A percentile compares a stretch with the other conserved stretches of the same genome.
Evolutionary conservation across 1,140 invertebrate genomes (phyloP).

Genomic region (Bicyclus anynana): DNA sequence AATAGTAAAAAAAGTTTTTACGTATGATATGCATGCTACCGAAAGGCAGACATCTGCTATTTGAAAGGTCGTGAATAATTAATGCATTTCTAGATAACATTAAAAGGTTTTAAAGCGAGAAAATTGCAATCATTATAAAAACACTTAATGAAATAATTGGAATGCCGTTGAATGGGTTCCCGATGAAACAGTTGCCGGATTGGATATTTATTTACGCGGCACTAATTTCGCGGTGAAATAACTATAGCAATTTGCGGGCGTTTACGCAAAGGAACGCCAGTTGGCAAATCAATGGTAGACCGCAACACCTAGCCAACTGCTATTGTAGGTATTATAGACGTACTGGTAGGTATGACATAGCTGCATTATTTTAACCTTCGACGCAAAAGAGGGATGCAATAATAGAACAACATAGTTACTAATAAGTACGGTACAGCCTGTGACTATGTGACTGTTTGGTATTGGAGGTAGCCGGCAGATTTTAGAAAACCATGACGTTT

Average conservation of each 20-base stretch:
- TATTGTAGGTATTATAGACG: not conserved
- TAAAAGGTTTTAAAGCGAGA: not conserved
- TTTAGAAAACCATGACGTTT: too few species aligned
- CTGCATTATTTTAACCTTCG: too few species aligned
- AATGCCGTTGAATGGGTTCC: not conserved
- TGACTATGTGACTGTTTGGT: too few species aligned
- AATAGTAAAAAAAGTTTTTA: too few species aligned
- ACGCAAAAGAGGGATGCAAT: too few species aligned
- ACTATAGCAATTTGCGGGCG: constrained; percentile 12
- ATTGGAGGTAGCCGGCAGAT: too few species aligned
- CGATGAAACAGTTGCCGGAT: not conserved
- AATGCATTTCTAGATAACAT: not conserved
- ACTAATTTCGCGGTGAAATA: constrained; percentile 19
- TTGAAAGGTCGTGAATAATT: not conserved
- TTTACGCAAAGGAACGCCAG: constrained; percentile 20
- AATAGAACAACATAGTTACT: too few species aligned
- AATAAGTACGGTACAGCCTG: too few species aligned
- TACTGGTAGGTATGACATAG: too few species aligned
- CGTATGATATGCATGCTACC: not conserved
- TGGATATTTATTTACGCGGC: not conserved
- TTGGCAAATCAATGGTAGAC: constrained; percentile 27
- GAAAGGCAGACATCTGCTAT: not conserved
- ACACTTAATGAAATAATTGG: not conserved
- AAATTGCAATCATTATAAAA: not conserved
- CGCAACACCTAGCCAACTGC: constrained; percentile 25